phyloP scores from a whole-genome alignment of 2,888 invertebrate species.

The Auanema sp. region DNA sequence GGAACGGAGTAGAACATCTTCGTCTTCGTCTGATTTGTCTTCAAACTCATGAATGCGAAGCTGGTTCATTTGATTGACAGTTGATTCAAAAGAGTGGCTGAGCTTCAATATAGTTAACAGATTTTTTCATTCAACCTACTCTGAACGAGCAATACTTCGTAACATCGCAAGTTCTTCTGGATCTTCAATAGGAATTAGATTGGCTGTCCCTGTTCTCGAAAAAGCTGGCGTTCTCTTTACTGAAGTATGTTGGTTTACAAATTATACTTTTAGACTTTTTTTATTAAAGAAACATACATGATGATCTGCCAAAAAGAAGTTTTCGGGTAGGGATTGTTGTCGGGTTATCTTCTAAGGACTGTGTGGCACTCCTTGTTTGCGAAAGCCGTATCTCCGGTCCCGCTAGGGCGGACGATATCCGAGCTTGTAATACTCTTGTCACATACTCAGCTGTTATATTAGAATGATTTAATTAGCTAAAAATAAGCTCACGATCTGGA shows the following conservation, averaged over 20 bases:
- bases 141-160: not conserved
- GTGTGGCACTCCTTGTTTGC: not conserved
- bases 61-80: constrained; percentile 1
- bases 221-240: not conserved
- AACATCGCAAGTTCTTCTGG: not conserved
- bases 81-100: not conserved
- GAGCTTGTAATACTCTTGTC: not conserved
- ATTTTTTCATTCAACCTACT: not conserved
- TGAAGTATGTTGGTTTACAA: too few species aligned
- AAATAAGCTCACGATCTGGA: too few species aligned
- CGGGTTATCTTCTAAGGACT: not conserved
- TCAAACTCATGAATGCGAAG: constrained; percentile 24
- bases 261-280: too few species aligned
- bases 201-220: not conserved
- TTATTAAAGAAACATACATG: too few species aligned
- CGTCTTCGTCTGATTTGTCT: constrained; percentile 30
- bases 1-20: constrained; percentile 15
- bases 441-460: not conserved
- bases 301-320: not conserved
- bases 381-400: constrained; percentile 1
- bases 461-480: too few species aligned
- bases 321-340: not conserved
- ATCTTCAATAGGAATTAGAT: not conserved
- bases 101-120: not conserved
- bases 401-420: not conserved